Conservation (phyloP, 1,140 invertebrate genomes). For the Danaus melanippus region DNA sequence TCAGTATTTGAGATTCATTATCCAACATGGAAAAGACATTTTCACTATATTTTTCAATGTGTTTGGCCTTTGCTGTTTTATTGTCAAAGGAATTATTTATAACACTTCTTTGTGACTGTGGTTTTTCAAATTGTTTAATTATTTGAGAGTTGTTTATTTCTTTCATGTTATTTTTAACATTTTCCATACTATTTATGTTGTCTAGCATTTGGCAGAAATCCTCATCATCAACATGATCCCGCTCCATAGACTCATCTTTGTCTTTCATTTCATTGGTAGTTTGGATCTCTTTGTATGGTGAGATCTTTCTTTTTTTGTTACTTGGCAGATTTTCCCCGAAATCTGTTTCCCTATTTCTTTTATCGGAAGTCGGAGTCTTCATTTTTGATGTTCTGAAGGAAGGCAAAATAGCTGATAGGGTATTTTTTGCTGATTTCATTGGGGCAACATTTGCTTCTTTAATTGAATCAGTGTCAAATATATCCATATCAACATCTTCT, state of each 20-base stretch:
- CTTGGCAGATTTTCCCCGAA: slow-evolving; percentile 25
- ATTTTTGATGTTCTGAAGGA: slow-evolving; percentile 20
- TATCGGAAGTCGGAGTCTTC: slow-evolving; percentile 26
- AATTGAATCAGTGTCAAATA: slow-evolving; percentile 45
- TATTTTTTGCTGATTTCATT: slow-evolving; percentile 31
- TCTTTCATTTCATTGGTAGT: slow-evolving; percentile 9
- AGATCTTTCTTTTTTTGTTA: slow-evolving; percentile 40
- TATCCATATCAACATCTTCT: slow-evolving; percentile 41
- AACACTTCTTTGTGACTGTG: slow-evolving; percentile 10
- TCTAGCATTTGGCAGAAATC: slow-evolving; percentile 40
- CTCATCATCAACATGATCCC: slow-evolving; percentile 47
- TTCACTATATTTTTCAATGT: slow-evolving; percentile 42
- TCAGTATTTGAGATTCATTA: slow-evolving; percentile 11
- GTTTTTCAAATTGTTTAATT: slow-evolving; percentile 1
- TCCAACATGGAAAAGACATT: slow-evolving; percentile 47
- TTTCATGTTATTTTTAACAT: slow-evolving; percentile 29
- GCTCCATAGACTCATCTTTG: slow-evolving; percentile 12
- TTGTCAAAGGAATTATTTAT: slow-evolving; percentile 10
- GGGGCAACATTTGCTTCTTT: slow-evolving; percentile 37
- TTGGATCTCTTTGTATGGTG: slow-evolving; percentile 6
- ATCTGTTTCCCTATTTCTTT: slow-evolving; percentile 36
- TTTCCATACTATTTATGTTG: slow-evolving; percentile 37
- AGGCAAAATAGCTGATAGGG: slow-evolving; percentile 45
- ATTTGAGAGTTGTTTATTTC: slow-evolving; percentile 22
- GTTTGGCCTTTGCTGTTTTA: slow-evolving; percentile 10